Percentiles rank a stretch among this genome's conserved stretches.
These are phyloP conservation scores for Grammomys dolichurus DNA, from an alignment of 2,113 vertebrate species.

Conservation along the genomic window DNA sequence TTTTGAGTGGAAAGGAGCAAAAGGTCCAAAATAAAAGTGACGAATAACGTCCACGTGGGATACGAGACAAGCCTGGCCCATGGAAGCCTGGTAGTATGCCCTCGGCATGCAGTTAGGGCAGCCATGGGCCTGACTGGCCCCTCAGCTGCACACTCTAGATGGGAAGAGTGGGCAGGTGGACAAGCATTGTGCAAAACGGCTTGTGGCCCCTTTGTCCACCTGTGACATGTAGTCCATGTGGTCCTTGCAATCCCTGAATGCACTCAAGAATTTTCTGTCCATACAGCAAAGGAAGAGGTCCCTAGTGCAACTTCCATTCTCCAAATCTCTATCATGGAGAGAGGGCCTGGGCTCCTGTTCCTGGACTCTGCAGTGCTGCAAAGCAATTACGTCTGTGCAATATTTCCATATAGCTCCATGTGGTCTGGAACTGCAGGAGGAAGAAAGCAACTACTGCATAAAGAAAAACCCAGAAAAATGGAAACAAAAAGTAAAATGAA, in stretches of 20 bases:
- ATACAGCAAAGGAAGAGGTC: conserved; percentile 85
- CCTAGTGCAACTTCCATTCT: conserved; percentile 89
- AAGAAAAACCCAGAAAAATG: conserved; percentile 74
- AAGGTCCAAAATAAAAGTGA: conserved; percentile 73
- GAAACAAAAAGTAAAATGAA: conserved; percentile 87
- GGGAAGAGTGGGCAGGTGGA: conserved; percentile 69
- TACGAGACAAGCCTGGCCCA: conserved; percentile 77
- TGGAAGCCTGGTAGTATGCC: conserved; percentile 80
- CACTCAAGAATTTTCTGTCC: conserved; percentile 87
- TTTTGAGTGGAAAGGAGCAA: conserved; percentile 72
- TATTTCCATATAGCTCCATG: conserved; percentile 51
- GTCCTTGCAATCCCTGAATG: conserved; percentile 90
- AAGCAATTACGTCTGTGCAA: conserved; percentile 82
- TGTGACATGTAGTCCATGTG: conserved; percentile 83
- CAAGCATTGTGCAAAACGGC: conserved; percentile 86
- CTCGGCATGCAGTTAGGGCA: conserved; percentile 74
- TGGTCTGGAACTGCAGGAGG: conserved; percentile 85
- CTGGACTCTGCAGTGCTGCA: conserved; percentile 55
- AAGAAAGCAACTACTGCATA: conserved; percentile 87
- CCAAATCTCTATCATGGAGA: conserved; percentile 83
- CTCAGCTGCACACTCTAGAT: conserved; percentile 83
- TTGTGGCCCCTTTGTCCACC: conserved; percentile 84
- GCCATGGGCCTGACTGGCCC: conserved; percentile 84
- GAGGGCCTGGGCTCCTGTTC: conserved; percentile 76
- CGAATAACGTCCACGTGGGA: conserved; percentile 81